These are phyloP conservation scores for Alfaro cultratus DNA, from an alignment of 2,797 vertebrate species.

Conservation along the genomic window DNA sequence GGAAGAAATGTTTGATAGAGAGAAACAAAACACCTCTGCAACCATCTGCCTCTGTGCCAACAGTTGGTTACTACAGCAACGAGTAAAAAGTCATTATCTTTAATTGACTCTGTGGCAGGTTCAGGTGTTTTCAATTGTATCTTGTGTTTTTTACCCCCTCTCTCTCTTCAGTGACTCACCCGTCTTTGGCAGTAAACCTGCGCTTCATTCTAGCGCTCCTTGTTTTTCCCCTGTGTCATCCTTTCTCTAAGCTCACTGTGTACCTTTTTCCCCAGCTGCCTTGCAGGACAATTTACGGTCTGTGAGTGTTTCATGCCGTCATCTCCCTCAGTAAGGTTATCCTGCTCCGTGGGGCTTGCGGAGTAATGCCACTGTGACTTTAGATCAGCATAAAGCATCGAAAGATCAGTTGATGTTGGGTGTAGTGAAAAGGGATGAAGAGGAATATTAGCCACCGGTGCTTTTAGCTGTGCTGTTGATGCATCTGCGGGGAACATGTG, in stretches of 20 bases:
- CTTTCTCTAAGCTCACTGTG: constrained; percentile 26
- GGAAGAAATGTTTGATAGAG: neutral
- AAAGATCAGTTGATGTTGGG: constrained; percentile 23
- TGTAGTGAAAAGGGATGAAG: neutral
- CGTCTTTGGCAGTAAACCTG: constrained; percentile 56
- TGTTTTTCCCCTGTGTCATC: constrained; percentile 40
- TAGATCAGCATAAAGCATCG: constrained; percentile 5
- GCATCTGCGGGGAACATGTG: constrained; percentile 2
- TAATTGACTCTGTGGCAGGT: constrained; percentile 81
- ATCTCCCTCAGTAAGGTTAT: constrained; percentile 29
- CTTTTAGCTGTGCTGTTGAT: neutral
- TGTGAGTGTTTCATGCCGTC: constrained; percentile 10
- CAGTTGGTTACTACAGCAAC: constrained; percentile 81
- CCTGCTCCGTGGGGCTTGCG: neutral
- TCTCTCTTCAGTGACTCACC: constrained; percentile 63
- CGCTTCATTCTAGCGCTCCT: constrained; percentile 45
- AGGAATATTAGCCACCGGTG: neutral
- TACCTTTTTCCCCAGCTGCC: constrained; percentile 29
- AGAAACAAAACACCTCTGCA: constrained; percentile 32
- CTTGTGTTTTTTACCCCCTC: constrained; percentile 51
- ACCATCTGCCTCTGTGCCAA: constrained; percentile 72
- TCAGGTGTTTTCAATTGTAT: constrained; percentile 81
- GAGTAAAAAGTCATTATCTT: constrained; percentile 79
- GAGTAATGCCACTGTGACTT: constrained; percentile 14
- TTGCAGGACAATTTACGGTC: constrained; percentile 37